Evolutionary conservation across 2,797 vertebrate genomes (phyloP), one percentile per base, ranked within the genome.

Genomic region (Paedocypris micromegethes): DNA sequence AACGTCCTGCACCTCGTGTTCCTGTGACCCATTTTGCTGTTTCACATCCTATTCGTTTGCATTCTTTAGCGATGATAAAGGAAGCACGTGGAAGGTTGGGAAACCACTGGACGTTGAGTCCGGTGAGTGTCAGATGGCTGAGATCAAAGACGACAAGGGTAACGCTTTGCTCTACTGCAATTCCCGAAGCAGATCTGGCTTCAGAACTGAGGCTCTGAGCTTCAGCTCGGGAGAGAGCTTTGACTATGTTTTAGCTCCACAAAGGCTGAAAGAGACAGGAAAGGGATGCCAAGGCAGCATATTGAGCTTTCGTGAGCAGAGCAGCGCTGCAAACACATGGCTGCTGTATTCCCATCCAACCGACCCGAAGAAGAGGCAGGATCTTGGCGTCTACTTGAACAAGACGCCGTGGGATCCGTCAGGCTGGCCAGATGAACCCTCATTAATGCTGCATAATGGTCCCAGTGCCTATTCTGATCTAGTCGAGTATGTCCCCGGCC

Each of bases 241-340:
- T 7, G 39, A 64, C 46, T 78, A 0, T 0, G 55, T 72, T 0
- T 6, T 0, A 9, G 46, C 38, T 0, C 82, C 76, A 73, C 1
- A 0, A 2, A 73, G 68, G 8, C 76, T 92, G 58, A 38, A 6
- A 0, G 90, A 91, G 5, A 78, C 85, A 0, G 52, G 2, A 2
- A n/a, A 2, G 0, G 90, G 90, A 0, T 92, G 91, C 58, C 90
- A 92, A 43, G 90, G 90, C 41, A 92, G 91, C n/a, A 85, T 92
- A 43, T 78, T 90, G 53, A 84, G 86, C 62, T 91, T 91, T 58
- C 62, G 7, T 40, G n/a, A 5, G 0, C 40, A 41, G 60, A 66
- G 68, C 43, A 8, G 2, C 4, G 6, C 43, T 0, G 0, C 37
- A 6, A 3, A 42, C 0, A 58, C 73, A 0, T 91, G 88, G 88